phyloP scores from a whole-genome alignment of 2,888 invertebrate genomes.

The Acleris literana region DNA sequence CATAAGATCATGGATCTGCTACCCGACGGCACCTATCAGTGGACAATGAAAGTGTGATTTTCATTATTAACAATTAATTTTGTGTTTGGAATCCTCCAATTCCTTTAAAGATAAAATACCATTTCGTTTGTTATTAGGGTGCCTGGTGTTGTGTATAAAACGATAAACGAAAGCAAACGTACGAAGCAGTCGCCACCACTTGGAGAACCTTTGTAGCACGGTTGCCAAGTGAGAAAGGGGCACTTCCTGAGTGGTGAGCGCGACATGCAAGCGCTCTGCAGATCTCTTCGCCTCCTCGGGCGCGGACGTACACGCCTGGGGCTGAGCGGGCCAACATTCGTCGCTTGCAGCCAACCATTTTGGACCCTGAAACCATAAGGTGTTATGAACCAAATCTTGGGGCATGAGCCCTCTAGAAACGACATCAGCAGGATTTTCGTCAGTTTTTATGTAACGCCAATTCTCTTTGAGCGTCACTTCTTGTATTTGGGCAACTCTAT shows the following conservation, averaged over 20 bases:
- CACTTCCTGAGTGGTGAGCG: no score
- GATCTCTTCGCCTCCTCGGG: neutral
- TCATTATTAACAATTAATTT: no score
- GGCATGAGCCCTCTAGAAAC: neutral
- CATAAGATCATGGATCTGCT: no score
- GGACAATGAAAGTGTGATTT: no score
- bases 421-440: neutral
- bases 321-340: neutral
- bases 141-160: no score
- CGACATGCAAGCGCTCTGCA: no score
- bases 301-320: neutral
- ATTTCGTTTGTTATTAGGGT: neutral
- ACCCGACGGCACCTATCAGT: no score
- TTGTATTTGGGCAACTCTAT: slow-evolving; percentile 3
- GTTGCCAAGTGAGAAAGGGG: no score
- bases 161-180: no score
- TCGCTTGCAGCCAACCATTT: neutral
- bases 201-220: no score
- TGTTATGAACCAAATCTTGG: neutral
- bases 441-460: neutral
- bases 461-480: neutral
- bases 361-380: slow-evolving; percentile 1
- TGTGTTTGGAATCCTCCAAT: neutral
- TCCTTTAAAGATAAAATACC: neutral
- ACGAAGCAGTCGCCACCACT: no score